Base-by-base conservation (phyloP, 2,797 vertebrate species). In the Tragopan temminckii region DNA sequence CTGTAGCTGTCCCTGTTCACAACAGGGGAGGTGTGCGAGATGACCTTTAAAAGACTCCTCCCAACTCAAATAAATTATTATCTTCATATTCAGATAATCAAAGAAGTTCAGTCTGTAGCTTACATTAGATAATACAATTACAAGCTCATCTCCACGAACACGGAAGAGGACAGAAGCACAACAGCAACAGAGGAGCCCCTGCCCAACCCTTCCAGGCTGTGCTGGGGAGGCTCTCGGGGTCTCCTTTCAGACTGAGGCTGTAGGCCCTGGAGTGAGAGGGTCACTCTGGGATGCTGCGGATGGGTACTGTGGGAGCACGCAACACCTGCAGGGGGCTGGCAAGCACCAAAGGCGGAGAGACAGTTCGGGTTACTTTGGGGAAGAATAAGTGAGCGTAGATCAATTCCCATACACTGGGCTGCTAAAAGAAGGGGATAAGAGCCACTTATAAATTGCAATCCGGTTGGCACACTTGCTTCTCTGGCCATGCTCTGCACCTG, bases 211-310 rank as follows among this genome's bases (percentile, higher is more conserved):
- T 43, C 18, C 9, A 5, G 43, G 7, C 15, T 80, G 13, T 66
- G 1, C 27, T 52, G 35, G 8, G 35, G 5, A 50, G 15, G 8
- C 1, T 70, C 31, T 62, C 45, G 4, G 17, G 5, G 13, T 52
- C 14, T 63, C 27, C n/a, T 80, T 80, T 80, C 29, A 64, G 3
- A 1, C 2, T 7, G 3, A 21, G 20, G 4, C 3, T 9, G 0
- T 19, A 57, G 69, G 12, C 4, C 29, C 7, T 5, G 24, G 17
- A 3, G 1, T 42, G 18, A 16, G 4, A 31, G 12, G 72, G 7
- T 25, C 35, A 38, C 17, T 71, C 45, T 33, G 53, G 40, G 35
- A 64, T 3, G 0, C 36, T 9, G 29, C 5, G 15, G 6, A 67
- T 8, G 42, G 59, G 11, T 31, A 43, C 7, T 50, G n/a, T 2